Percentiles rank a stretch among this genome's conserved stretches.
Conservation (phyloP, 2,113 vertebrate genomes). For the Rhea americana region DNA sequence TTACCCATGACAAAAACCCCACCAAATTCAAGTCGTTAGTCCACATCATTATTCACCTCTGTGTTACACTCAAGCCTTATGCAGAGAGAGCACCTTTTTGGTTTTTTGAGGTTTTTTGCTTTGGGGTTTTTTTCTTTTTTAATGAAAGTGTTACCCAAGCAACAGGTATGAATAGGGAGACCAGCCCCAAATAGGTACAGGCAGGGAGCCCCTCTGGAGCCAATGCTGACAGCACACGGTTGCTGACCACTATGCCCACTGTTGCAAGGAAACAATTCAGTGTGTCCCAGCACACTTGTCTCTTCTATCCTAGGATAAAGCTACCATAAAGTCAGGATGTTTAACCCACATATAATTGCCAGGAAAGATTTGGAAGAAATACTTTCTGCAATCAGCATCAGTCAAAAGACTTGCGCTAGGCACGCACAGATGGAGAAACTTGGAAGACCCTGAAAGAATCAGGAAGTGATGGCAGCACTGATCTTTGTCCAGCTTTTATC, state of each 20-base stretch:
- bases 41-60: neutral
- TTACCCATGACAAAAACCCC: neutral
- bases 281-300: neutral
- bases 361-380: neutral
- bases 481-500: neutral
- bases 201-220: neutral
- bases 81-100: neutral
- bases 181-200: neutral
- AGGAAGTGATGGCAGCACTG: rapidly evolving
- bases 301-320: neutral
- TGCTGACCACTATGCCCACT: neutral
- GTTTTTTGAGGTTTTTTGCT: neutral
- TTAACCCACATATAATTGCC: neutral
- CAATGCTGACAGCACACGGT: neutral
- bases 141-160: neutral
- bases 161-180: neutral
- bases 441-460: neutral
- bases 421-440: neutral
- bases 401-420: neutral
- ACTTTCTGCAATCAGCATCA: neutral
- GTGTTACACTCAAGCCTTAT: neutral
- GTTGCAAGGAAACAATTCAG: neutral
- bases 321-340: neutral
- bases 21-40: neutral
- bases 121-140: neutral